A percentile compares a stretch with the other conserved stretches of the same genome.
Conservation (phyloP, 1,140 invertebrate genomes). For the Zaprionus africanus region DNA sequence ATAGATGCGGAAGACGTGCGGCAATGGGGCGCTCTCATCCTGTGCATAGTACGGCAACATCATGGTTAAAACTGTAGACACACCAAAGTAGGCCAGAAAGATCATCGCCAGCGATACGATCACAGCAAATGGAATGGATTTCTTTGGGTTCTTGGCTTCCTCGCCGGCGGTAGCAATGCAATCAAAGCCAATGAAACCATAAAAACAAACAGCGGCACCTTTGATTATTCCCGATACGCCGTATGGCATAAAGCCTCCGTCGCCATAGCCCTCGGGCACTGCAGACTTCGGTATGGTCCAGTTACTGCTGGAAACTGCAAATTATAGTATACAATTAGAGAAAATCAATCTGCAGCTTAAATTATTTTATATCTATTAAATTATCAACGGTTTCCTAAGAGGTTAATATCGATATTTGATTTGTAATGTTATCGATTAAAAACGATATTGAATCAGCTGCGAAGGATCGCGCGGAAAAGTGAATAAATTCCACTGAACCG, state of each 20-base stretch:
- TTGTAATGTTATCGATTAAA: background rate
- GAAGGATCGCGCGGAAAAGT: background rate
- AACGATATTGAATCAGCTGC: background rate
- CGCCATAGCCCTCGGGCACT: conserved; percentile 86
- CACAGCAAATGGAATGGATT: conserved; percentile 95
- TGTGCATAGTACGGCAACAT: conserved; percentile 95
- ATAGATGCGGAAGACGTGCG: conserved; percentile 88
- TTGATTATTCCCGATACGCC: conserved; percentile 91
- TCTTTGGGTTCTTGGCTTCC: conserved; percentile 95
- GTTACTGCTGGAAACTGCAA: conserved; percentile 85
- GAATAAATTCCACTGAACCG: background rate
- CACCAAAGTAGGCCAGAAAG: conserved; percentile 94
- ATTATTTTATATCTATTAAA: background rate
- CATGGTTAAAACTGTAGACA: conserved; percentile 94
- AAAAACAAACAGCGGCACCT: conserved; percentile 95
- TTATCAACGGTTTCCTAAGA: background rate
- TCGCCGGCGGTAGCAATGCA: conserved; percentile 93
- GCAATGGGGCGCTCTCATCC: conserved; percentile 89
- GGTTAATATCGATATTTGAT: background rate
- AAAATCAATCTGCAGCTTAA: background rate
- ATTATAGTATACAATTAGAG: background rate
- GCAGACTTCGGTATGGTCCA: conserved; percentile 88
- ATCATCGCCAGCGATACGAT: conserved; percentile 92
- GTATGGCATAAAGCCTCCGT: conserved; percentile 93
- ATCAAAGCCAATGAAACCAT: conserved; percentile 96